These are phyloP conservation scores for Smutsia temminckii DNA, from an alignment of 2,797 vertebrate genomes.

Conservation along the genomic window DNA sequence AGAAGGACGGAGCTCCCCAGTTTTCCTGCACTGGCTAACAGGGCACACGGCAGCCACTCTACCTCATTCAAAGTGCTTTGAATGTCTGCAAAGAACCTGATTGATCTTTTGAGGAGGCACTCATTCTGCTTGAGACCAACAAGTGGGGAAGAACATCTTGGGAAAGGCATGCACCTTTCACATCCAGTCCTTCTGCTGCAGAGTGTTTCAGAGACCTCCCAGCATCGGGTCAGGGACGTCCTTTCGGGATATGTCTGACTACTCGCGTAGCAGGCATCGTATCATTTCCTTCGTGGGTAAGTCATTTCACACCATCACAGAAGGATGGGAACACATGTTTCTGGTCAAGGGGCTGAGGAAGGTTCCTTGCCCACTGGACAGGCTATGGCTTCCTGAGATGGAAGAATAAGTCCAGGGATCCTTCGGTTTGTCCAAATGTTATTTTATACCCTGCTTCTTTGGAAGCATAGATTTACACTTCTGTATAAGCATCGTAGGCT, in stretches of 20 bases:
- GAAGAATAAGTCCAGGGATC: neutral
- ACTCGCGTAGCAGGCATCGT: neutral
- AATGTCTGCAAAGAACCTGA: neutral
- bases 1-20: neutral
- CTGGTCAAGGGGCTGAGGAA: neutral
- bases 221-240: neutral
- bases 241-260: neutral
- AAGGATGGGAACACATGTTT: neutral
- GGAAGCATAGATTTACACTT: neutral
- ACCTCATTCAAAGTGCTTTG: neutral
- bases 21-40: accelerated
- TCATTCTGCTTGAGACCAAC: neutral
- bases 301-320: neutral
- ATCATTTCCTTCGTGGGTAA: no score
- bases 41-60: accelerated
- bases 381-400: neutral
- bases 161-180: neutral
- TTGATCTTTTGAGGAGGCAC: neutral
- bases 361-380: neutral
- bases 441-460: neutral
- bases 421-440: neutral
- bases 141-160: neutral
- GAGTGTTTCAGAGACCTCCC: neutral
- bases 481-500: neutral
- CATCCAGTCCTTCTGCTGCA: neutral